Percentiles rank a stretch among this genome's conserved stretches.
Evolutionary conservation across 1,140 invertebrate species (phyloP).

Genomic region (Sitophilus oryzae): DNA sequence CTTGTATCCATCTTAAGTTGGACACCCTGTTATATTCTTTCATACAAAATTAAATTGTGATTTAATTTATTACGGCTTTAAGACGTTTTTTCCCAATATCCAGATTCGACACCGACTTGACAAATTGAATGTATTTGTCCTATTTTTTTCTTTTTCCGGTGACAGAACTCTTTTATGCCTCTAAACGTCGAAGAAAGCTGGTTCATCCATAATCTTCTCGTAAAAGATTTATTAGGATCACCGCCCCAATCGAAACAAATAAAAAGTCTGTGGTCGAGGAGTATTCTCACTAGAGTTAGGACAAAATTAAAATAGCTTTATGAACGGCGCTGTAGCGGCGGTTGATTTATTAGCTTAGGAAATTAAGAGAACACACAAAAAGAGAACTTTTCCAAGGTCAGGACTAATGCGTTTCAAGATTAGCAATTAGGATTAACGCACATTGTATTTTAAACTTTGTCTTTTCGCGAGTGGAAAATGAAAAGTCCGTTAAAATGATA

Average conservation of each 20-base stretch:
- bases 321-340: neutral
- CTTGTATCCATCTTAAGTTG: too few relatives aligned
- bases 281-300: neutral
- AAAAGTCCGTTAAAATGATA: too few relatives aligned
- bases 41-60: too few relatives aligned
- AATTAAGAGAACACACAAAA: slow-evolving; percentile 18
- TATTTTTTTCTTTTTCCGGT: neutral
- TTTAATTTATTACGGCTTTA: too few relatives aligned
- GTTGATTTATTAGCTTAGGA: slow-evolving; percentile 20
- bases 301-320: slow-evolving; percentile 7
- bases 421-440: slow-evolving; percentile 14
- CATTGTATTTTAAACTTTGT: slow-evolving; percentile 11
- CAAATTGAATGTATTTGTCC: neutral
- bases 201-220: neutral
- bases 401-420: slow-evolving; percentile 14
- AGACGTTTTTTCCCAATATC: too few relatives aligned
- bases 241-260: neutral
- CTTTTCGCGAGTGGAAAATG: slow-evolving; percentile 4
- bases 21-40: too few relatives aligned
- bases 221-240: neutral
- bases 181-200: too few relatives aligned
- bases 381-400: slow-evolving; percentile 5
- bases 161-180: too few relatives aligned
- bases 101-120: neutral
- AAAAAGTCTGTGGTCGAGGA: too few relatives aligned